Evolutionary conservation across 2,113 vertebrate species (phyloP).

Genomic region (Amblyornis subalaris): DNA sequence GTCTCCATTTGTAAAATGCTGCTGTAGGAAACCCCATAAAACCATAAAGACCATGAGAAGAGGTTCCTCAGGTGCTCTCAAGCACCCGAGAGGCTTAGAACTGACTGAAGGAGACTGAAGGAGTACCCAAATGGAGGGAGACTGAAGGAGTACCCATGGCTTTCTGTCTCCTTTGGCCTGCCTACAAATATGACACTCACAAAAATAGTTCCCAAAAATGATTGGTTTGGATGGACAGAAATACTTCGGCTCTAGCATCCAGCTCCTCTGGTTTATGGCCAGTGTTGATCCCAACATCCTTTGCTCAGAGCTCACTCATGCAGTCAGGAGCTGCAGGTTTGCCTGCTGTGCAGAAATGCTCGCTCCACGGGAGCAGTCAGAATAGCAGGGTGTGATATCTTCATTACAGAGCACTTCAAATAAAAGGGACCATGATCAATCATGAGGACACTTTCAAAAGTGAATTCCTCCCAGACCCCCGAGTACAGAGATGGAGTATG

Average conservation of each 20-base stretch:
- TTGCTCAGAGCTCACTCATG: background rate
- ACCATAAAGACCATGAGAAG: background rate
- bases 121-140: background rate
- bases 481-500: background rate
- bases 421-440: background rate
- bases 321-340: background rate
- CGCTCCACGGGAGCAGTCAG: accelerated
- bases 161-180: accelerated
- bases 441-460: background rate
- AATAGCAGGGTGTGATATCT: background rate
- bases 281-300: background rate
- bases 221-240: background rate
- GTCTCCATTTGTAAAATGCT: background rate
- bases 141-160: background rate
- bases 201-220: background rate
- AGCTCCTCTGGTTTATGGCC: background rate
- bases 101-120: background rate
- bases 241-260: background rate
- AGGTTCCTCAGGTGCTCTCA: background rate
- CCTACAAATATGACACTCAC: background rate
- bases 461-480: background rate
- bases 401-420: background rate
- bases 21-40: background rate
- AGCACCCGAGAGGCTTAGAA: background rate
- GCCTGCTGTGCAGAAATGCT: background rate